Conservation (phyloP, 1,140 invertebrate species). For the Archivesica marissinica region DNA sequence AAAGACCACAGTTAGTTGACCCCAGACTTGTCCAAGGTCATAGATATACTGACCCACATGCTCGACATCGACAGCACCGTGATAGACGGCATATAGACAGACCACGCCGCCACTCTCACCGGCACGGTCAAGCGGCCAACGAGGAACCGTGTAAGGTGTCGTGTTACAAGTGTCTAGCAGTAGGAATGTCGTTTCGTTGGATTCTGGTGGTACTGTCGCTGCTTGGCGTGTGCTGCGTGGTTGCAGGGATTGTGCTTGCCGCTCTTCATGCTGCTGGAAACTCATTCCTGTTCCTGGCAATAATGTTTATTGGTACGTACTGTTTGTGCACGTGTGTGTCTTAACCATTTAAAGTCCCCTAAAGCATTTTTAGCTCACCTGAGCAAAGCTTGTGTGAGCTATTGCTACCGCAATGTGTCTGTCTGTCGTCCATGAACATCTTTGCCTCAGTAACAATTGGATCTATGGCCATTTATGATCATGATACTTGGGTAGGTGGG, state of each 20-base stretch:
- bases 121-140: conserved; percentile 56
- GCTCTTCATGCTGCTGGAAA: conserved; percentile 79
- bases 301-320: conserved; percentile 83
- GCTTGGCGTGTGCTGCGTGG: conserved; percentile 81
- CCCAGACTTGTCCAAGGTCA: conserved; percentile 44
- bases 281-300: conserved; percentile 80
- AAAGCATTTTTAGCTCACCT: no score
- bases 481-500: no score
- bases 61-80: conserved; percentile 58
- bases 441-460: no score
- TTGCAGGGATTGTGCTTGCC: conserved; percentile 82
- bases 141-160: conserved; percentile 76
- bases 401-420: no score
- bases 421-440: no score
- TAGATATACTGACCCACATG: conserved; percentile 38
- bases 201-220: conserved; percentile 81
- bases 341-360: no score
- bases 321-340: no score
- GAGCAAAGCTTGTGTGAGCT: no score
- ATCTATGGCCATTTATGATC: no score
- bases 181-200: conserved; percentile 80
- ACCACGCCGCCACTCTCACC: conserved; percentile 63
- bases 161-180: conserved; percentile 80
- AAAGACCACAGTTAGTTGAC: conserved; percentile 54
- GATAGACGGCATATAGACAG: conserved; percentile 52